Evolutionary conservation across 2,888 invertebrate genomes (phyloP).

Genomic region (Matsumyia berberina): DNA sequence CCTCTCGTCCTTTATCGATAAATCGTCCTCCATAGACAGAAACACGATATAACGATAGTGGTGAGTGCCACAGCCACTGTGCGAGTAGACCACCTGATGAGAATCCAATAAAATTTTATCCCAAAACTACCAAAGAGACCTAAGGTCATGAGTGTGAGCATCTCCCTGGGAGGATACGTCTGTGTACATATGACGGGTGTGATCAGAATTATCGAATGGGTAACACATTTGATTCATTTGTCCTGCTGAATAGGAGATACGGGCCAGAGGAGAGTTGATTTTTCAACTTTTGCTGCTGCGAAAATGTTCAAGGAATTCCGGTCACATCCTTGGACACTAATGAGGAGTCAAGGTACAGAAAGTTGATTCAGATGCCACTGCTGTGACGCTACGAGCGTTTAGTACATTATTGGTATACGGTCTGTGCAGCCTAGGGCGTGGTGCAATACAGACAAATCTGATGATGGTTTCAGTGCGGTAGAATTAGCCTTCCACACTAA

Average conservation of each 20-base stretch:
- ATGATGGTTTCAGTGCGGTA: slow-evolving; percentile 17
- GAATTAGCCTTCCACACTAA: slow-evolving; percentile 26
- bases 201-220: slow-evolving; percentile 75
- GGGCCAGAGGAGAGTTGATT: slow-evolving; percentile 47
- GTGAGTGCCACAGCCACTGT: slow-evolving; percentile 12
- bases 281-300: slow-evolving; percentile 56
- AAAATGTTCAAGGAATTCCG: slow-evolving; percentile 65
- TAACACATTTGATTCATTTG: slow-evolving; percentile 75
- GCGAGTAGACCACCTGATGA: slow-evolving; percentile 71
- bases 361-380: slow-evolving; percentile 64
- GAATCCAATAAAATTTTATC: slow-evolving; percentile 72
- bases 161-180: neutral
- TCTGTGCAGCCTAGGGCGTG: slow-evolving; percentile 59
- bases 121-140: slow-evolving; percentile 66
- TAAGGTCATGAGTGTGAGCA: slow-evolving; percentile 46
- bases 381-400: slow-evolving; percentile 52
- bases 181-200: slow-evolving; percentile 60
- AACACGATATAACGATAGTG: slow-evolving; percentile 66
- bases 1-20: slow-evolving; percentile 38
- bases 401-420: slow-evolving; percentile 42
- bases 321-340: slow-evolving; percentile 74
- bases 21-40: slow-evolving; percentile 60
- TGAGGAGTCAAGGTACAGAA: slow-evolving; percentile 74
- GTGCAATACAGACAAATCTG: slow-evolving; percentile 60
- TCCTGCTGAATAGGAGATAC: slow-evolving; percentile 49